Evolutionary conservation across 2,113 vertebrate species (phyloP).

Genomic region (Artemisiospiza belli): DNA sequence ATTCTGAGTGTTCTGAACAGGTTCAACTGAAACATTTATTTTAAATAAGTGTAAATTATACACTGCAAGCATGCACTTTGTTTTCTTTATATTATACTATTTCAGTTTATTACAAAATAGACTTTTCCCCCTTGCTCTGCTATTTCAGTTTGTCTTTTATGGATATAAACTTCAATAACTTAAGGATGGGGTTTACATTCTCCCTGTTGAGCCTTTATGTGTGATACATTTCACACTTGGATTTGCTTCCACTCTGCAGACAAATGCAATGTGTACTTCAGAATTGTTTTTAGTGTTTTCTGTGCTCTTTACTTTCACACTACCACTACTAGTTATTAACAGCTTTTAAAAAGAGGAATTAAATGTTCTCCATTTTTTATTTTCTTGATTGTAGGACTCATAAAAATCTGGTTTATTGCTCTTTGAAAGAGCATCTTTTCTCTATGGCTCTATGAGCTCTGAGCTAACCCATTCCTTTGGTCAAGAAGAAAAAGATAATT

Average conservation of each 20-base stretch:
- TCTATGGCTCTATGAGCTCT: neutral
- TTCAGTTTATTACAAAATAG: neutral
- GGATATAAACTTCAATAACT: neutral
- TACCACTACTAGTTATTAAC: neutral
- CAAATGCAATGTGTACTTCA: neutral
- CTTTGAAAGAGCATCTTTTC: neutral
- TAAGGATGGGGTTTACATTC: neutral
- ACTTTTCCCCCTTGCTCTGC: neutral
- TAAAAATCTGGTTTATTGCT: neutral
- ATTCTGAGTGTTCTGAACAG: neutral
- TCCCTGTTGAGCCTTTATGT: neutral
- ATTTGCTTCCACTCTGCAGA: neutral
- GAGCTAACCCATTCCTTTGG: neutral
- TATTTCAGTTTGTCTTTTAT: neutral
- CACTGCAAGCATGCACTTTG: neutral
- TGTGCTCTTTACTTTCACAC: neutral
- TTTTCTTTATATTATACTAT: neutral
- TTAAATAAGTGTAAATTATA: neutral
- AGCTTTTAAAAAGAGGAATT: neutral
- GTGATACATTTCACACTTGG: neutral
- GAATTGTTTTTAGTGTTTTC: neutral
- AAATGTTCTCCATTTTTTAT: neutral
- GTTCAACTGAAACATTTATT: neutral
- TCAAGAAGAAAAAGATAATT: neutral
- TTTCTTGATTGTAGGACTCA: neutral